phyloP scores from a whole-genome alignment of 2,797 vertebrate species.

The Micropoecilia bifurca region DNA sequence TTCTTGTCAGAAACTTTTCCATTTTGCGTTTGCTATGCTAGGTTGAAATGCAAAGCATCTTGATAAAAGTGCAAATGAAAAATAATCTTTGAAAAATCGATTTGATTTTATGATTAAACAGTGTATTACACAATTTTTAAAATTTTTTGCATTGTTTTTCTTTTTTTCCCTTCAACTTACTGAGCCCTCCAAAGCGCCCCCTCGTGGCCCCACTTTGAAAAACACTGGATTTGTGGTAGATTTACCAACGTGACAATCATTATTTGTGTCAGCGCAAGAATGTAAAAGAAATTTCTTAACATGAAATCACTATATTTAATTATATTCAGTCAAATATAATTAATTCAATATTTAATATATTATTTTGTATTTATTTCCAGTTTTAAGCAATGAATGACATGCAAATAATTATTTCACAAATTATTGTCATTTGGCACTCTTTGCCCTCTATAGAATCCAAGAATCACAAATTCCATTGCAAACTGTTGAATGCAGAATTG shows the following conservation, averaged over 20 bases:
- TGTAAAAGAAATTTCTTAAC: too few relatives aligned
- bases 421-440: too few relatives aligned
- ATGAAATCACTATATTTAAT: too few relatives aligned
- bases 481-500: not conserved
- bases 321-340: too few relatives aligned
- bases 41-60: not conserved
- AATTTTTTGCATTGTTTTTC: not conserved
- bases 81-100: not conserved
- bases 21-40: not conserved
- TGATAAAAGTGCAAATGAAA: not conserved
- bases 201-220: not conserved
- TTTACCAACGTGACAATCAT: too few relatives aligned
- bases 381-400: too few relatives aligned
- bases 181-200: not conserved
- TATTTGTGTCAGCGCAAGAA: too few relatives aligned
- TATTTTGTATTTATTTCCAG: too few relatives aligned
- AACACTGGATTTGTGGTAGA: not conserved
- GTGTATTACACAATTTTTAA: rapidly evolving
- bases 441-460: not conserved
- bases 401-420: too few relatives aligned
- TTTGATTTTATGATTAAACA: not conserved
- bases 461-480: not conserved
- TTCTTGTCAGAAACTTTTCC: not conserved
- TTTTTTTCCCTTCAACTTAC: not conserved
- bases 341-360: too few relatives aligned